phyloP scores from a whole-genome alignment of 1,140 invertebrate species.

The Euschistus heros region DNA sequence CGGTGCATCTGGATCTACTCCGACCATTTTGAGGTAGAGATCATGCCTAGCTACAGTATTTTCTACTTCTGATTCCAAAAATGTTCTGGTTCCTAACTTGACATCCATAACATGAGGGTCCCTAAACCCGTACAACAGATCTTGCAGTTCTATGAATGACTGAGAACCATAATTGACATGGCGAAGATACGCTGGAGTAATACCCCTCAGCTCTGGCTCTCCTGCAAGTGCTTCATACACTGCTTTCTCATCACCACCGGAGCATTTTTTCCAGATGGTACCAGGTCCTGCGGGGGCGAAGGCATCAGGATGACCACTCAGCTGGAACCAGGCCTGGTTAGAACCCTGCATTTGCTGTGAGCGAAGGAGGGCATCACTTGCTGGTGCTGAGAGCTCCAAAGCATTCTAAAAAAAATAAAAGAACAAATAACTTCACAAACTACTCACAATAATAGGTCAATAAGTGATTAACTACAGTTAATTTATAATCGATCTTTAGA shows the following conservation, averaged over 20 bases:
- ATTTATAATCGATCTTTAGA: too few species aligned
- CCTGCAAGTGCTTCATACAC: conserved; percentile 72
- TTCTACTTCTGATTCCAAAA: conserved; percentile 85
- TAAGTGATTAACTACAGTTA: too few species aligned
- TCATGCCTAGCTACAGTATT: conserved; percentile 66
- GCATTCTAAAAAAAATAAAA: conserved; percentile 66
- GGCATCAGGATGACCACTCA: conserved; percentile 85
- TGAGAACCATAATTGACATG: conserved; percentile 78
- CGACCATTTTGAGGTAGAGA: conserved; percentile 88
- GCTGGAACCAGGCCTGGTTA: conserved; percentile 67
- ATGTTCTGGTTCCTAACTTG: conserved; percentile 86
- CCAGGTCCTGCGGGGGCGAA: conserved; percentile 87
- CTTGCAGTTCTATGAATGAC: conserved; percentile 81
- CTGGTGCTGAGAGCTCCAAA: conserved; percentile 80
- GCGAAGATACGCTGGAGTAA: conserved; percentile 77
- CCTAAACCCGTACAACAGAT: conserved; percentile 70
- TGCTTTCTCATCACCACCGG: conserved; percentile 52
- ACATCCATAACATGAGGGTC: conserved; percentile 87
- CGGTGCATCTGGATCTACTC: conserved; percentile 75
- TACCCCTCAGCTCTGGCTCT: conserved; percentile 59
- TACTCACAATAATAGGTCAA: too few species aligned
- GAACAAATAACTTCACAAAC: background rate
- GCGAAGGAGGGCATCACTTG: conserved; percentile 69
- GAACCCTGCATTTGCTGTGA: background rate
- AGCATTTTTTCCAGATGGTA: conserved; percentile 34